A percentile compares a stretch with the other conserved stretches of the same genome.
Conservation (phyloP, 2,888 invertebrate species). For the Deroplatys truncata region DNA sequence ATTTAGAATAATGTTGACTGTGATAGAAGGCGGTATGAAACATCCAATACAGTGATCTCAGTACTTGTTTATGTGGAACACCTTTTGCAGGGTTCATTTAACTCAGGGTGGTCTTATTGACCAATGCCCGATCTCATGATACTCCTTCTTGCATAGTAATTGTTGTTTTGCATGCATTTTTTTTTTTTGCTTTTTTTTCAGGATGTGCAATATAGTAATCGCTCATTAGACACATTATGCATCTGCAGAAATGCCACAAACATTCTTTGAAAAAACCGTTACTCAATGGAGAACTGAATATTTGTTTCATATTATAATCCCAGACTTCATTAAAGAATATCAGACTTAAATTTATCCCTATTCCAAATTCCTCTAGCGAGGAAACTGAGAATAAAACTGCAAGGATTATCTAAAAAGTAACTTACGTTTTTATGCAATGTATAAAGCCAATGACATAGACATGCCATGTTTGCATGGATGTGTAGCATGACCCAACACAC, state of each 20-base stretch:
- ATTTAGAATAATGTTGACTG: slow-evolving; percentile 12
- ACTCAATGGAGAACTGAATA: too few species aligned
- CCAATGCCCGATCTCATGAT: not conserved
- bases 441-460: too few species aligned
- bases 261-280: not conserved
- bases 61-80: not conserved
- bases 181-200: not conserved
- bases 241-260: not conserved
- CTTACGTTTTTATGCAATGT: too few species aligned
- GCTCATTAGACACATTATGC: not conserved
- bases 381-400: too few species aligned
- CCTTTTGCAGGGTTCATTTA: not conserved
- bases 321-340: too few species aligned
- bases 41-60: slow-evolving; percentile 21
- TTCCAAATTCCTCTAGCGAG: too few species aligned
- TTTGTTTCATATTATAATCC: too few species aligned
- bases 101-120: not conserved
- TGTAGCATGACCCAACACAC: too few species aligned
- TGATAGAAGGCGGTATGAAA: slow-evolving; percentile 6
- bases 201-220: not conserved
- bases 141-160: not conserved
- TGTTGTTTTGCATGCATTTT: not conserved
- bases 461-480: too few species aligned
- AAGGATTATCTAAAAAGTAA: too few species aligned
- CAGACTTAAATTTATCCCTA: too few species aligned